A percentile compares a stretch with the other conserved stretches of the same genome.
phyloP scores from a whole-genome alignment of 1,140 invertebrate genomes.

The Heliothis virescens region DNA sequence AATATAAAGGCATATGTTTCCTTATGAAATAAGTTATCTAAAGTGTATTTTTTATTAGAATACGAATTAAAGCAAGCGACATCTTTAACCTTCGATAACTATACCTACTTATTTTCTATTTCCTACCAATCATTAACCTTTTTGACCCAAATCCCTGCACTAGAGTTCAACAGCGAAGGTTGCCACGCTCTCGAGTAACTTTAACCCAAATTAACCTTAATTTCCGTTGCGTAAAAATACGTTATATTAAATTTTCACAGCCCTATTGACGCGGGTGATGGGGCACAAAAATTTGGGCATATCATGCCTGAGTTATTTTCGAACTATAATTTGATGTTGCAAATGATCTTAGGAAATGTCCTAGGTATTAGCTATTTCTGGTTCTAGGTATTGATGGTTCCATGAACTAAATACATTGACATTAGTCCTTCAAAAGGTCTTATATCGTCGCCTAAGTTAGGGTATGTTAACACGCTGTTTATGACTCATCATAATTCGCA shows the following conservation, averaged over 20 bases:
- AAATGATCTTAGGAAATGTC: neutral
- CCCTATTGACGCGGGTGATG: conserved; percentile 40
- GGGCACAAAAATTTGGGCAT: conserved; percentile 34
- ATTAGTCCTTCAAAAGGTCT: too few relatives aligned
- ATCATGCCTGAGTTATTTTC: neutral
- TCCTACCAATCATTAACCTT: neutral
- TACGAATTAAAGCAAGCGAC: too few relatives aligned
- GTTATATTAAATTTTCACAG: conserved; percentile 52
- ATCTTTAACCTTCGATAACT: too few relatives aligned
- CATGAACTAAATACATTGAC: too few relatives aligned
- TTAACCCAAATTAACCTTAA: conserved; percentile 51
- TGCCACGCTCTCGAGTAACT: conserved; percentile 47
- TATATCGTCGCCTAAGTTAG: too few relatives aligned
- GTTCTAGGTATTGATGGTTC: neutral
- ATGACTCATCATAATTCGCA: too few relatives aligned
- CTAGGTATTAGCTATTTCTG: neutral
- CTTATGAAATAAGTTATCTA: too few relatives aligned
- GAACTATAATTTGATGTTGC: too few relatives aligned
- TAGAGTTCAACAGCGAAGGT: conserved; percentile 22
- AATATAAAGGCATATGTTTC: too few relatives aligned
- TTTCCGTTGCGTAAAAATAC: conserved; percentile 63
- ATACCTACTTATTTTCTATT: too few relatives aligned
- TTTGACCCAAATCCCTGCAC: neutral
- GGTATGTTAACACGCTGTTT: too few relatives aligned
- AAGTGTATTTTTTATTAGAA: too few relatives aligned